Base-by-base conservation (phyloP, 1,140 invertebrate species). In the Bombus vancouverensis region DNA sequence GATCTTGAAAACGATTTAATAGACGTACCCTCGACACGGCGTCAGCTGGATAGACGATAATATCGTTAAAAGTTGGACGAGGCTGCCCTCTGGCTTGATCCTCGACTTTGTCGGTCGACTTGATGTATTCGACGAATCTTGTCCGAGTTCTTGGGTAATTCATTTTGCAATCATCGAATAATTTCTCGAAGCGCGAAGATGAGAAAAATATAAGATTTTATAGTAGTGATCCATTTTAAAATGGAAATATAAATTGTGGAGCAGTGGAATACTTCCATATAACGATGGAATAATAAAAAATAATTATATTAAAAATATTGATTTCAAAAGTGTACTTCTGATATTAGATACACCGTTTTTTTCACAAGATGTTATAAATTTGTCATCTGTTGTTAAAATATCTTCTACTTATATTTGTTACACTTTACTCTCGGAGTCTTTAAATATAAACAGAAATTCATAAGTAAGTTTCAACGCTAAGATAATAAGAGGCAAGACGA, bases 1-100 rank as follows among this genome's bases (percentile, higher is more conserved):
- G 44, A 77, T 65, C 47, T 25, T 47, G 57, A 47, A 47, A 70
- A 78, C 82, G 82, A 57, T 83, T 83, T 66, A 65, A 75, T 66
- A 9, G 81, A 34, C 71, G 57, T 53, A n/a, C 32, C 57, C 25
- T 75, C 81, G 81, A 66, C 59, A 18, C 3, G 1, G 39, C 39
- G 28, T 13, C 39, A 32, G 18, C 57, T 25, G n/a, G 34, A 65
- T 44, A 57, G 70, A 44, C 57, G 81, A 83, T 75, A 83, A 83
- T 44, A 47, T 47, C 62, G 72, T 83, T 83, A n/a, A 59, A 83
- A 83, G 53, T 82, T 82, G 32, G 32, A 62, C n/a, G 18, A 25
- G 37, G 42, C 42, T 39, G 37, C 1, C 32, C 42, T 12, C 37
- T 39, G 42, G 10, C 13, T 12, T 15, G 53, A 18, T 28, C n/a